Base-by-base conservation (phyloP, 2,888 invertebrate genomes). In the Ichneumoninae sp. region DNA sequence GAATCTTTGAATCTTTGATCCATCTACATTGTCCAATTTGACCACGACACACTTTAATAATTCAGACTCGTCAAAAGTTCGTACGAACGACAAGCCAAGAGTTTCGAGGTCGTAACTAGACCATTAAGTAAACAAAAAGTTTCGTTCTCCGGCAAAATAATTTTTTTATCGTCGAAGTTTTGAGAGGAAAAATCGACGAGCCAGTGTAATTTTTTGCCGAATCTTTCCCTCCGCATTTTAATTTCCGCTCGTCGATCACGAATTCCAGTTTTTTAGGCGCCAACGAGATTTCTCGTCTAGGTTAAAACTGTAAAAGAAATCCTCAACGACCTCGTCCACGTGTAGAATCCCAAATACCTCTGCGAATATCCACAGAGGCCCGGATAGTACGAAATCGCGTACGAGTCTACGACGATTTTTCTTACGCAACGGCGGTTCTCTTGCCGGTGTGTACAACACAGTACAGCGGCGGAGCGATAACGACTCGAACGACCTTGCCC, bases 401-500 rank as follows among this genome's bases (percentile, higher is more conserved):
- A 19, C 36, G 16, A 3, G 36, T 19, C 10, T 19, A 19, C 66
- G 66, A 36, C 19, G 19, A 66, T 66, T 36, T 66, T 6, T 44
- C 16, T 66, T 66, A 19, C 40, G 66, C 66, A 66, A 66, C 19
- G 19, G 1, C 44, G 44, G 44, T 44, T 10, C 13, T 19, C 52
- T 66, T 10, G 66, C n/a, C 36, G 66, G 19, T 16, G 4, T 52
- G 19, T 52, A 52, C 52, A 13, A 65, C 65, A 8, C 52, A 6
- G 52, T n/a, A n/a, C 44, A 76, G 52, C 54, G 76, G 44, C 76
- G 66, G 26, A 68, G 44, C 77, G 77, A 77, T 77, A 77, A 63
- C 82, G 71, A 71, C 63, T 76, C 54, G 54, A 81, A 82, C 82
- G 82, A 52, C 82, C 82, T 82, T 82, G 77, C 71, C 71, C 57